Percentiles rank a stretch among this genome's conserved stretches.
phyloP scores from a whole-genome alignment of 2,797 vertebrate genomes.

The Muscicapa striata region DNA sequence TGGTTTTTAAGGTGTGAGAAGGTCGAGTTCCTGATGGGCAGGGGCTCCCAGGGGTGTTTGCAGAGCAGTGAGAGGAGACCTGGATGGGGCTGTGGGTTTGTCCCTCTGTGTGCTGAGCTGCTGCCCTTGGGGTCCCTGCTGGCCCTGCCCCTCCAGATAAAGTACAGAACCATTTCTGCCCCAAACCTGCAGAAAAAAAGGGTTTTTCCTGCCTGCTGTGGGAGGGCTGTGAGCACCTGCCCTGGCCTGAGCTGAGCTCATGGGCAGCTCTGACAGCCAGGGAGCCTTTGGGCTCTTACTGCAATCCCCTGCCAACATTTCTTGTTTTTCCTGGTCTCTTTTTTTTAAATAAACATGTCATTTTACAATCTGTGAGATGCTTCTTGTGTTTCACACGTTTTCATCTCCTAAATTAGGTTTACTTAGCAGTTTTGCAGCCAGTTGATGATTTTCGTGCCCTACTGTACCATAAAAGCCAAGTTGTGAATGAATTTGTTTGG shows the following conservation, averaged over 20 bases:
- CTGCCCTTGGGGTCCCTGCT: not conserved
- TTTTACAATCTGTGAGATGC: constrained; percentile 34
- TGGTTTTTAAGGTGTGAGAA: not conserved
- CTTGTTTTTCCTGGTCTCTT: not conserved
- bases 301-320: not conserved
- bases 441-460: constrained; percentile 31
- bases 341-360: not conserved
- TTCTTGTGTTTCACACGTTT: constrained; percentile 23
- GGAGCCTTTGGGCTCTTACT: not conserved
- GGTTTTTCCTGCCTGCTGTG: no score
- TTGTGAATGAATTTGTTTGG: constrained; percentile 23
- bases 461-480: not conserved
- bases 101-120: not conserved
- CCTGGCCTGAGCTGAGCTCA: not conserved
- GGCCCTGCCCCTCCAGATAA: not conserved
- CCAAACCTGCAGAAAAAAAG: not conserved
- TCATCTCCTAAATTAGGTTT: constrained; percentile 37
- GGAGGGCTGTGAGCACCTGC: not conserved
- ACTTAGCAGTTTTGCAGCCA: constrained; percentile 36
- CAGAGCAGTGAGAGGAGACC: not conserved
- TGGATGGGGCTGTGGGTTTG: not conserved
- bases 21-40: not conserved
- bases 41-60: not conserved
- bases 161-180: not conserved
- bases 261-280: not conserved